These are phyloP conservation scores for Dicrostonyx torquatus DNA, from an alignment of 2,797 vertebrate genomes.

Conservation along the genomic window DNA sequence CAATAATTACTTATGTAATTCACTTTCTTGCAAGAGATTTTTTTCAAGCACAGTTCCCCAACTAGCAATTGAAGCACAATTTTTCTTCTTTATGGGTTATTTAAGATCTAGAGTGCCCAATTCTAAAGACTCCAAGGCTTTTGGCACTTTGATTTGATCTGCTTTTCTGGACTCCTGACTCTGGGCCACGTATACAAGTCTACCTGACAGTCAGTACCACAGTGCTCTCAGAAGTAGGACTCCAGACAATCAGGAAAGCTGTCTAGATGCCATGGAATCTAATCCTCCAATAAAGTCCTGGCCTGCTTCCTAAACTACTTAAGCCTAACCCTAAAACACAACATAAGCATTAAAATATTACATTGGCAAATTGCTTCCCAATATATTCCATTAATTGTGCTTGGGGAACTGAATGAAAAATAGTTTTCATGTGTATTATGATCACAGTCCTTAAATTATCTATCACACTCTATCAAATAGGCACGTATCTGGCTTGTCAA, in stretches of 20 bases:
- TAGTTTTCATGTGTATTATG: not conserved
- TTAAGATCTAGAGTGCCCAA: not conserved
- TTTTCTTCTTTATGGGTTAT: not conserved
- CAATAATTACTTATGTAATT: not conserved
- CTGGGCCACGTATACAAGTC: not conserved
- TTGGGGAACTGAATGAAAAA: slow-evolving; percentile 49
- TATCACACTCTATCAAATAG: not conserved
- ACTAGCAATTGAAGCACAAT: not conserved
- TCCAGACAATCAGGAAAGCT: not conserved
- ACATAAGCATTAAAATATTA: not conserved
- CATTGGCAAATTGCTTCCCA: slow-evolving; percentile 3
- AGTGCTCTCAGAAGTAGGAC: not conserved
- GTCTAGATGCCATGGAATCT: not conserved
- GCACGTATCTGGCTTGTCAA: not conserved
- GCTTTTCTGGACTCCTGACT: slow-evolving; percentile 30
- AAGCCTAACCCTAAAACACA: not conserved
- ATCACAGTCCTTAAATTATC: slow-evolving; percentile 27
- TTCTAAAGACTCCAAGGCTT: not conserved
- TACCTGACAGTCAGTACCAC: not conserved
- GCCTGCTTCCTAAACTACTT: not conserved
- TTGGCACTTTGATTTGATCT: not conserved
- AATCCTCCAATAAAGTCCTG: not conserved
- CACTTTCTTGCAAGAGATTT: not conserved
- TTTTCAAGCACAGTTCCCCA: not conserved
- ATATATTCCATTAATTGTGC: slow-evolving; percentile 16